Percentiles rank a stretch among this genome's conserved stretches.
Evolutionary conservation across 2,113 vertebrate species (phyloP).

Genomic region (Phyllostomus hastatus): DNA sequence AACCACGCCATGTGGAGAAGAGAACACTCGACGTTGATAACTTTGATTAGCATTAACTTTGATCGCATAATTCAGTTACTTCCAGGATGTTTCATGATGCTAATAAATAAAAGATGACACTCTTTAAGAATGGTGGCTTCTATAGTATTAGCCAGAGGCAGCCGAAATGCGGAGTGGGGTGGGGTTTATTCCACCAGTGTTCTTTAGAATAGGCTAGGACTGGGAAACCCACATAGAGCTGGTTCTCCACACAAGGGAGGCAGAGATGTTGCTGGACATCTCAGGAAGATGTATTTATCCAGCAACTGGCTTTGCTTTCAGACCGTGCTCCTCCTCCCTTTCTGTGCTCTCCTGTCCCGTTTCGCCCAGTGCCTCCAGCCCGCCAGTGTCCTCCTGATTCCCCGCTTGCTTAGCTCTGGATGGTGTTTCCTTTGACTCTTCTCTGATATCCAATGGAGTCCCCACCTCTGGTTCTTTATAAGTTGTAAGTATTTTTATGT

Average conservation of each 20-base stretch:
- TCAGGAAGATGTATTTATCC: background rate
- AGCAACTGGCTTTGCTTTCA: background rate
- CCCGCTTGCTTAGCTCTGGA: background rate
- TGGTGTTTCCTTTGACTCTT: background rate
- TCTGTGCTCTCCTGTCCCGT: background rate
- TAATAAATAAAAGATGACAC: slow-evolving; percentile 74
- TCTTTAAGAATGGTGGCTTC: slow-evolving; percentile 45
- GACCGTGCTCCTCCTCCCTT: background rate
- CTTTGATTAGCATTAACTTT: slow-evolving; percentile 74
- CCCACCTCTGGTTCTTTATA: background rate
- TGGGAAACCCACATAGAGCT: background rate
- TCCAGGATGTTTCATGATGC: slow-evolving; percentile 71
- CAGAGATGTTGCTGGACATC: background rate
- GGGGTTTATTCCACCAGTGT: background rate
- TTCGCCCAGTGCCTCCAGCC: background rate
- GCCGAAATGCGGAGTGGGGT: background rate
- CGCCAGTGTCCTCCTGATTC: background rate
- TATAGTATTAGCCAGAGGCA: background rate
- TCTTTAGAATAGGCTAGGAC: background rate
- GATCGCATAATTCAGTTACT: slow-evolving; percentile 72
- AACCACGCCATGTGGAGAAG: slow-evolving; percentile 61
- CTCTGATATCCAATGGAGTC: background rate
- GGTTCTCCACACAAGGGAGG: background rate
- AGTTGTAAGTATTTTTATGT: background rate
- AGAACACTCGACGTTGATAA: slow-evolving; percentile 77